phyloP scores from a whole-genome alignment of 2,797 vertebrate species.

The Mormyrus hasselquistii region DNA sequence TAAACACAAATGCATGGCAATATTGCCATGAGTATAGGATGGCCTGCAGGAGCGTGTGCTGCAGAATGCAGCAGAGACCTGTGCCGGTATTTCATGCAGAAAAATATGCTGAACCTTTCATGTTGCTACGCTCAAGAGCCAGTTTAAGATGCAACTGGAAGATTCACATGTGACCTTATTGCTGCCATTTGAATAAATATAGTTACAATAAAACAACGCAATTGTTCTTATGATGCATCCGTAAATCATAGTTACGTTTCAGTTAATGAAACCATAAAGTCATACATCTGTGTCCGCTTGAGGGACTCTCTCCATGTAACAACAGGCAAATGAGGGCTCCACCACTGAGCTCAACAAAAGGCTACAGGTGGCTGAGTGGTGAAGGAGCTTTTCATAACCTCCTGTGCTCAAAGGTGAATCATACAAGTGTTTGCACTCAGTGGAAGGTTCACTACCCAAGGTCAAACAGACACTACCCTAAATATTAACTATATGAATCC shows the following conservation, averaged over 20 bases:
- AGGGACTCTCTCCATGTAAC: not conserved
- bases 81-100: not conserved
- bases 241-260: not conserved
- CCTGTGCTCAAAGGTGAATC: not conserved
- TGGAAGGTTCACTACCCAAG: not conserved
- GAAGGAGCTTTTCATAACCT: not conserved
- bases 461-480: not conserved
- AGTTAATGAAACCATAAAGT: not conserved
- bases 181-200: not conserved
- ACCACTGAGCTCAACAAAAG: not conserved
- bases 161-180: not conserved
- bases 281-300: not conserved
- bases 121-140: not conserved
- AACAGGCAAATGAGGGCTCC: no score
- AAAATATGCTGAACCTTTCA: not conserved
- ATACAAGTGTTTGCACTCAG: not conserved
- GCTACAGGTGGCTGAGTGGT: not conserved
- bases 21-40: not conserved
- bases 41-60: not conserved
- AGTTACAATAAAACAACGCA: not conserved
- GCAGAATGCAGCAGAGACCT: not conserved
- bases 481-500: not conserved
- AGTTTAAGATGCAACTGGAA: not conserved
- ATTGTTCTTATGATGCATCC: not conserved
- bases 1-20: slow-evolving; percentile 7